Evolutionary conservation across 1,140 invertebrate species (phyloP).

Genomic region (Chironomus striatipennis): DNA sequence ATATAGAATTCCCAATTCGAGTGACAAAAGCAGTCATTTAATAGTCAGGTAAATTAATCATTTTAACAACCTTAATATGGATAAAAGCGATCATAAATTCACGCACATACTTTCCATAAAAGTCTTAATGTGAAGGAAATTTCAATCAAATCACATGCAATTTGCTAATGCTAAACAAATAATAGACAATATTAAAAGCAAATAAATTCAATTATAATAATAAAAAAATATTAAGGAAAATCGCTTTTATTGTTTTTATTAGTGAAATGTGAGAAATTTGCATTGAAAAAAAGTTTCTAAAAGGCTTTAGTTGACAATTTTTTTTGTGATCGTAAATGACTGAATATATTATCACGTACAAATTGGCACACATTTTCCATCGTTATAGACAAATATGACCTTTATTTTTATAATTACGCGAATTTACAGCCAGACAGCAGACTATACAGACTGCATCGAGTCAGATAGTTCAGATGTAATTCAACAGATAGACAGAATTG

Average conservation of each 20-base stretch:
- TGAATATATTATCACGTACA: no score
- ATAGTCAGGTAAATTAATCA: not conserved
- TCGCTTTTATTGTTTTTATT: not conserved
- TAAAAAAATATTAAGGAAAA: not conserved
- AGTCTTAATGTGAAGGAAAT: no score
- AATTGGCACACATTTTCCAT: not conserved
- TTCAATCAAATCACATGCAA: not conserved
- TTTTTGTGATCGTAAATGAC: no score
- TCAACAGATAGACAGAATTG: not conserved
- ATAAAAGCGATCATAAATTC: not conserved
- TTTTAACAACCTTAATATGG: not conserved
- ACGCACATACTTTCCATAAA: not conserved
- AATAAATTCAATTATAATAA: not conserved
- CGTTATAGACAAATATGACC: not conserved
- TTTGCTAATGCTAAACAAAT: not conserved
- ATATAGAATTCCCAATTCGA: not conserved
- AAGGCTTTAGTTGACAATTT: no score
- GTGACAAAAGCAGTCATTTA: not conserved
- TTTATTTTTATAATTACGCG: conserved; percentile 14
- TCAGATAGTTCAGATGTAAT: not conserved
- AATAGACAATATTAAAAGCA: not conserved
- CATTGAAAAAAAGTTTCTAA: not conserved
- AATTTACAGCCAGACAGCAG: not conserved
- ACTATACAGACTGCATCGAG: not conserved
- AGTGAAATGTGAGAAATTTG: not conserved